These are phyloP conservation scores for Stegostoma tigrinum DNA, from an alignment of 2,113 vertebrate genomes.

Conservation along the genomic window DNA sequence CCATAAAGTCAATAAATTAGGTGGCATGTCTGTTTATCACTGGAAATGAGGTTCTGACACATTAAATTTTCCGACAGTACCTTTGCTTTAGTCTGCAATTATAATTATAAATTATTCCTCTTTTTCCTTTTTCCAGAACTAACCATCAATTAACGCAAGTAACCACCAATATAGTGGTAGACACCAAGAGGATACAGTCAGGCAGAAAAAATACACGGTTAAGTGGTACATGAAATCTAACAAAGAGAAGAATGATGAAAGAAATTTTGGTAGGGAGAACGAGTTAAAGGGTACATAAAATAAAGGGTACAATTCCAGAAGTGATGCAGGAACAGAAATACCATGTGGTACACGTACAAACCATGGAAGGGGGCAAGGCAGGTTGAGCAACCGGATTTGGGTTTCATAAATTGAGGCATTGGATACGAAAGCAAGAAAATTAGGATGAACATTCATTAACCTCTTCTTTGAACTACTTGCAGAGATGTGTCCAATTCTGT, in stretches of 20 bases:
- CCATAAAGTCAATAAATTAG: constrained; percentile 26
- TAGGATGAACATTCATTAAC: neutral
- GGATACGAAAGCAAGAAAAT: neutral
- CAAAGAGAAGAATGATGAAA: neutral
- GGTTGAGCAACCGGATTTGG: neutral
- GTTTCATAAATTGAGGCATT: neutral
- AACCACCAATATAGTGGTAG: neutral
- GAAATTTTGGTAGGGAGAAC: neutral
- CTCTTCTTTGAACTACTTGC: neutral
- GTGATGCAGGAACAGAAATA: neutral
- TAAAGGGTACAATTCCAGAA: neutral
- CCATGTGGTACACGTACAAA: neutral
- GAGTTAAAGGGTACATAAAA: neutral
- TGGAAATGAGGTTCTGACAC: constrained; percentile 3
- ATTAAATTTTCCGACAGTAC: neutral
- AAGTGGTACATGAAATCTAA: neutral
- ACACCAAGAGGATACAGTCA: neutral
- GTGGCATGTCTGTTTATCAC: neutral
- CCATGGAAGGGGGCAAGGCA: neutral
- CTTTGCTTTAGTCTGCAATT: neutral
- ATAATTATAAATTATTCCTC: neutral
- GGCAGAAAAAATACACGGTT: neutral
- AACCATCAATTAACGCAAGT: neutral
- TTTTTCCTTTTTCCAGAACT: neutral
- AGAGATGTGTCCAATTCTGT: neutral